A percentile compares a stretch with the other conserved stretches of the same genome.
These are phyloP conservation scores for Cecropterus lyciades DNA, from an alignment of 1,140 invertebrate genomes.

Conservation along the genomic window DNA sequence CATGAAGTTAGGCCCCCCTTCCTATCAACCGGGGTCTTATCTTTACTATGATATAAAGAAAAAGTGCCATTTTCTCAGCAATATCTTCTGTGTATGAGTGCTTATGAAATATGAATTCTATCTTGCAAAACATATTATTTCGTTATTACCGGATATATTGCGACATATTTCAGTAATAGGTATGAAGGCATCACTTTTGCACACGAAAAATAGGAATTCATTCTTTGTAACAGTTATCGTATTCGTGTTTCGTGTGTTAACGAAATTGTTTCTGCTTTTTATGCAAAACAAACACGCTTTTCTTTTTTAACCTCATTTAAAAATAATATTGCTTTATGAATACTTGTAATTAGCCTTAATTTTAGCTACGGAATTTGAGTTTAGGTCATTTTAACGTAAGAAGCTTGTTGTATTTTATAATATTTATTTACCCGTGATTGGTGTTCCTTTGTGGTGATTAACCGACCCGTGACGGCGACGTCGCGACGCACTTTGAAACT, in stretches of 20 bases:
- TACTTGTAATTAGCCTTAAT: conserved; percentile 4
- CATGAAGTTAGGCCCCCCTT: conserved; percentile 53
- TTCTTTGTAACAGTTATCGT: conserved; percentile 21
- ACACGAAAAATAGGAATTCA: conserved; percentile 21
- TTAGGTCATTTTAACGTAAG: neutral
- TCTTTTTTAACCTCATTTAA: conserved; percentile 1
- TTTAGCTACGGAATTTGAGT: neutral
- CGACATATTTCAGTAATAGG: conserved; percentile 43
- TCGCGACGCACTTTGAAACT: conserved; percentile 42
- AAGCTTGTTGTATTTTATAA: neutral
- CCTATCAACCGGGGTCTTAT: conserved; percentile 63
- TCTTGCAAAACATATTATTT: conserved; percentile 79
- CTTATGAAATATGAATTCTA: conserved; percentile 82
- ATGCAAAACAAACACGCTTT: conserved; percentile 11
- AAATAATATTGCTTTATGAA: neutral
- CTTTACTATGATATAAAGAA: conserved; percentile 74
- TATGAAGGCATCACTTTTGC: conserved; percentile 25
- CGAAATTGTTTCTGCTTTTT: conserved; percentile 24
- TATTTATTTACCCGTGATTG: conserved; percentile 9
- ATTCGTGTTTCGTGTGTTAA: conserved; percentile 23
- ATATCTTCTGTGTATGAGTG: conserved; percentile 75
- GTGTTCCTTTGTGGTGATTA: conserved; percentile 40
- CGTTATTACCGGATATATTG: conserved; percentile 75
- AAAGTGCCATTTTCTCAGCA: conserved; percentile 68
- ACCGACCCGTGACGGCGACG: conserved; percentile 61